Conservation (phyloP, 2,113 vertebrate species). For the Lophochroa leadbeateri region DNA sequence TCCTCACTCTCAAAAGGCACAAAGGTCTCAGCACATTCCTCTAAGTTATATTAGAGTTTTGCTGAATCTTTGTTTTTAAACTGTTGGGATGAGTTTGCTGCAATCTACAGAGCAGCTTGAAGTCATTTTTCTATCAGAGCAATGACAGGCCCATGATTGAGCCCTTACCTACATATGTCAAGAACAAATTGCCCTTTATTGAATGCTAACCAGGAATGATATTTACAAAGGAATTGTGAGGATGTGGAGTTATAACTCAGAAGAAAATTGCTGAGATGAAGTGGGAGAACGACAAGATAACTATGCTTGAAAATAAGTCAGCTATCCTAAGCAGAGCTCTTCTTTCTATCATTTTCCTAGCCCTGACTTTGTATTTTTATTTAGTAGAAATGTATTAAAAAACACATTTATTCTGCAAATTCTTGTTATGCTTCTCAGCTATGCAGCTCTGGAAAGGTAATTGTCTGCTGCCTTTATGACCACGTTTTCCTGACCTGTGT, state of each 20-base stretch:
- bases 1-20: background rate
- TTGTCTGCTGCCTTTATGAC: background rate
- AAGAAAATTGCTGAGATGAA: background rate
- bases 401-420: background rate
- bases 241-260: background rate
- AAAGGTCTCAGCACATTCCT: background rate
- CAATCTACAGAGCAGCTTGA: background rate
- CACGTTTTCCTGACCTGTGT: background rate
- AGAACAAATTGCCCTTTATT: background rate
- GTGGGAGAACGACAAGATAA: background rate
- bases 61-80: background rate
- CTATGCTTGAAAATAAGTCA: background rate
- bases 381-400: background rate
- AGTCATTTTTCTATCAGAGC: background rate
- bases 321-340: background rate
- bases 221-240: background rate
- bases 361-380: background rate
- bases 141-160: background rate
- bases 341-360: background rate
- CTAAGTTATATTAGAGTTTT: background rate
- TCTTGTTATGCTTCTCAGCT: background rate
- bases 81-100: background rate
- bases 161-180: background rate
- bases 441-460: background rate
- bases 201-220: background rate